Evolutionary conservation across 2,113 vertebrate genomes (phyloP).

Genomic region (Clinocottus analis): DNA sequence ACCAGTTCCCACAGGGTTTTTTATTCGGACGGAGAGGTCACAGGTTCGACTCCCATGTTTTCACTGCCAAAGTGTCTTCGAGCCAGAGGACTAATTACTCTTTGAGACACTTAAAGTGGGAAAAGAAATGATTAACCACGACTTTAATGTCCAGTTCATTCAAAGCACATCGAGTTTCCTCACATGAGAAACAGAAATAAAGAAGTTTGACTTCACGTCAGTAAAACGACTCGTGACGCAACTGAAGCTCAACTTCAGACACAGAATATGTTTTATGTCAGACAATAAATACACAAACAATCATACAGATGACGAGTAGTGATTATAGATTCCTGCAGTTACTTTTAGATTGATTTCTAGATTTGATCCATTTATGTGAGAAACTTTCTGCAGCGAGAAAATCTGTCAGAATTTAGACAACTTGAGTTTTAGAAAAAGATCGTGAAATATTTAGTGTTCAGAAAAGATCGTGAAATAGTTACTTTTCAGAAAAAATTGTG

Average conservation of each 20-base stretch:
- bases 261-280: neutral
- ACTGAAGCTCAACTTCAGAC: neutral
- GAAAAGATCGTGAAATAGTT: too few species aligned
- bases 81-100: slow-evolving; percentile 23
- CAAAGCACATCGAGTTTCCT: slow-evolving; percentile 4
- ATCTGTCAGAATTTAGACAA: neutral
- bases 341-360: too few species aligned
- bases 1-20: slow-evolving; percentile 38
- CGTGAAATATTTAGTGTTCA: too few species aligned
- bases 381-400: slow-evolving; percentile 4
- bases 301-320: neutral
- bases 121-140: neutral
- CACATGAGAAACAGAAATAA: neutral
- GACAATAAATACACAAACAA: neutral
- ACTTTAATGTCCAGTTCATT: slow-evolving; percentile 7
- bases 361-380: too few species aligned
- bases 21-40: slow-evolving; percentile 45
- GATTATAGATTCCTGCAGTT: neutral
- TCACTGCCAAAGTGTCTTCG: slow-evolving; percentile 22
- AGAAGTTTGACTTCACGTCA: slow-evolving; percentile 16
- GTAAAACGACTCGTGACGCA: slow-evolving; percentile 8
- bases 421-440: too few species aligned
- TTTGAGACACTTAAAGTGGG: slow-evolving; percentile 18
- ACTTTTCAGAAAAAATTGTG: too few species aligned
- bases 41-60: slow-evolving; percentile 39